A percentile compares a stretch with the other conserved stretches of the same genome.
phyloP scores from a whole-genome alignment of 1,140 invertebrate species.

The Halictus rubicundus region DNA sequence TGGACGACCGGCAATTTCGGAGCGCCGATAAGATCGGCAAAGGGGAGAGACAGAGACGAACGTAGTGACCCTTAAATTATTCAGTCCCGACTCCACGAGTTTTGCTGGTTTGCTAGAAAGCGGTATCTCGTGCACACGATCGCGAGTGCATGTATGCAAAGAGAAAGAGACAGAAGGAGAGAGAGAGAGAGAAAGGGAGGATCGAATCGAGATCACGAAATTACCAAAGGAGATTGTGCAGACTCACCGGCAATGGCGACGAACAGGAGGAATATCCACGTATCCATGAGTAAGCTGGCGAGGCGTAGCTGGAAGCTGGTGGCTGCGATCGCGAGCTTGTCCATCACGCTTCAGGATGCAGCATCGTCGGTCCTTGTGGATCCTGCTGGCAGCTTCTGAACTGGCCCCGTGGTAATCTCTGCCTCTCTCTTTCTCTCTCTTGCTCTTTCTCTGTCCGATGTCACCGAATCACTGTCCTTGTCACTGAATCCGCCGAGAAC shows the following conservation, averaged over 20 bases:
- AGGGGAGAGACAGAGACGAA: too few species aligned
- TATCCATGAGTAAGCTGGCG: slow-evolving; percentile 70
- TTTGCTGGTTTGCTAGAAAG: too few species aligned
- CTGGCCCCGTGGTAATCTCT: background rate
- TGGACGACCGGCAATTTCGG: slow-evolving; percentile 2
- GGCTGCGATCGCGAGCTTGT: slow-evolving; percentile 43
- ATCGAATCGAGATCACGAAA: background rate
- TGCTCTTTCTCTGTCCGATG: background rate
- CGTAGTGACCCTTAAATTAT: too few species aligned
- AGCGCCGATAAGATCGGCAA: background rate
- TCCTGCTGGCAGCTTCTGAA: slow-evolving; percentile 11
- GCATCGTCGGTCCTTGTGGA: slow-evolving; percentile 38
- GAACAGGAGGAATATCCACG: slow-evolving; percentile 72
- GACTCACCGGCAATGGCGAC: slow-evolving; percentile 71
- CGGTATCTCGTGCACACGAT: too few species aligned
- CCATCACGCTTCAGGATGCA: slow-evolving; percentile 58
- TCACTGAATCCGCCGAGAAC: slow-evolving; percentile 6
- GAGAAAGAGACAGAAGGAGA: background rate
- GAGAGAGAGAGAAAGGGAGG: background rate
- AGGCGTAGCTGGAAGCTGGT: slow-evolving; percentile 48
- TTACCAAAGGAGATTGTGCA: background rate
- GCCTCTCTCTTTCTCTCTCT: too few species aligned
- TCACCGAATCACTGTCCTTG: slow-evolving; percentile 40
- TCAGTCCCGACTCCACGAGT: too few species aligned
- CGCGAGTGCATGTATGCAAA: too few species aligned